Conservation (phyloP, 2,113 vertebrate species). For the Hiodon tergisus region DNA sequence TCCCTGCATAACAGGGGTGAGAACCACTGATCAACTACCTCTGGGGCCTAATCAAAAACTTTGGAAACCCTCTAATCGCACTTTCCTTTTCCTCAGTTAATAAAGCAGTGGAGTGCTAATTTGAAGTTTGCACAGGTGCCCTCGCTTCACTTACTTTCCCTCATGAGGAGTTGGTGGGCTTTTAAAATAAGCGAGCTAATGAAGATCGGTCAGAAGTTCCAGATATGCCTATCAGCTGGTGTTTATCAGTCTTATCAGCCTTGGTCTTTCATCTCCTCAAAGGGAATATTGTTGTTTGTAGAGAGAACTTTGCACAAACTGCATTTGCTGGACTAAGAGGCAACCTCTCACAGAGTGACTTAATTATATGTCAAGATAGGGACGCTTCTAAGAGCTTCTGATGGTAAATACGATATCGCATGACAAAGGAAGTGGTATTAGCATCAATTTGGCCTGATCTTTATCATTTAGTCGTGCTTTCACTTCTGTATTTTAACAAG, state of each 20-base stretch:
- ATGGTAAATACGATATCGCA: slow-evolving; percentile 14
- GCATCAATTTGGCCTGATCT: background rate
- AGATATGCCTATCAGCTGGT: background rate
- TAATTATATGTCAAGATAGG: slow-evolving; percentile 10
- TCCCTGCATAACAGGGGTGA: no score
- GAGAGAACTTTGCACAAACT: background rate
- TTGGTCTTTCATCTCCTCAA: background rate
- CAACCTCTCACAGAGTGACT: background rate
- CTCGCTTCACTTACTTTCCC: no score
- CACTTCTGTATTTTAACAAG: background rate
- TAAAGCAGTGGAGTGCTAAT: no score
- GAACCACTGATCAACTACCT: no score
- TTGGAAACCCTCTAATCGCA: no score
- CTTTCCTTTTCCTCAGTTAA: no score
- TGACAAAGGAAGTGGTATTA: slow-evolving; percentile 15
- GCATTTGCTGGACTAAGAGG: slow-evolving; percentile 3
- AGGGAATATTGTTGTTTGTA: background rate
- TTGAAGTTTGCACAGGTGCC: no score
- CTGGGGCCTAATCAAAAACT: no score
- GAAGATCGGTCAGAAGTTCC: background rate
- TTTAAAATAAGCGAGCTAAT: background rate
- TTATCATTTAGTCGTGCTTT: slow-evolving; percentile 9
- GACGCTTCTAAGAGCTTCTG: background rate
- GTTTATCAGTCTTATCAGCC: background rate
- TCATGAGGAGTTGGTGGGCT: no score